Base-by-base conservation (phyloP, 2,113 vertebrate genomes). In the Copsychus sechellarum region DNA sequence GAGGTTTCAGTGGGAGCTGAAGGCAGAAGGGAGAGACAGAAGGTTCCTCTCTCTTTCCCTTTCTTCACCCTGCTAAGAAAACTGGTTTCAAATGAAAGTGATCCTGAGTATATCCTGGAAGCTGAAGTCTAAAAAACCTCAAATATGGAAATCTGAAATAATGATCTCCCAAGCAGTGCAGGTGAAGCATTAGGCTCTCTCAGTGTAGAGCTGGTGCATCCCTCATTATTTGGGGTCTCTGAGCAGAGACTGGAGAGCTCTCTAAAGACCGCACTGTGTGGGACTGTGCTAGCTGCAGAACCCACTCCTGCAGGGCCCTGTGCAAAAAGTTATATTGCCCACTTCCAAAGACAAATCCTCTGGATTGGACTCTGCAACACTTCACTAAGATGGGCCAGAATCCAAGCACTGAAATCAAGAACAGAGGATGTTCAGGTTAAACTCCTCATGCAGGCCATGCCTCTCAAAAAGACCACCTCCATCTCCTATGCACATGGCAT, bases 241-340 rank as follows among this genome's bases (percentile, higher is more conserved):
- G 72, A 60, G 58, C 31, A 71, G 20, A 58, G 29, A 50, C 9
- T 18, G 71, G 31, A 26, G 40, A 86, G 36, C 36, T 74, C 28
- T 69, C 31, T 61, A 34, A 86, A 53, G 61, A 57, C 5, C 0
- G 0, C 4, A 2, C 7, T 0, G 0, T 4, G 3, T 57, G 20
- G 61, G 22, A 57, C n/a, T 29, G 16, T 1, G 0, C 14, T 34
- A 28, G 12, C 10, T 40, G 71, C 9, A 19, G 80, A 86, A 82
- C 18, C 20, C 56, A 7, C 5, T n/a, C 20, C 43, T 50, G 26
- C 53, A 38, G 40, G 33, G 11, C 28, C 4, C 1, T 47, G 7
- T 67, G 20, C 22, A 66, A 43, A 48, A 73, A 13, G 14, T 20
- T 61, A 36, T 9, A 23, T 12, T 50, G 42, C 12, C 76, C 53